Base-by-base conservation (phyloP, 1,140 invertebrate genomes). In the Euura lappo region DNA sequence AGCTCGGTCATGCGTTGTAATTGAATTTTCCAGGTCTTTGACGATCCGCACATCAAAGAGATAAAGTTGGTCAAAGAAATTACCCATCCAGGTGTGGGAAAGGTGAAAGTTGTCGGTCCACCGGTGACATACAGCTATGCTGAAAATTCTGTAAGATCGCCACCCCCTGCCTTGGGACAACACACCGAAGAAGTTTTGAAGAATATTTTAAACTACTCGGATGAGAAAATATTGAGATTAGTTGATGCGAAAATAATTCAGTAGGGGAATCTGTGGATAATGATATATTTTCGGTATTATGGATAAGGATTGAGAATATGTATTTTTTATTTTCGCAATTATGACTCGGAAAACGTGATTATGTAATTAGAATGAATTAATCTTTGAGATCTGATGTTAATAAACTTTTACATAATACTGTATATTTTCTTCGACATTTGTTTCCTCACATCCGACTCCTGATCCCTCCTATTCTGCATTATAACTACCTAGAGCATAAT, bases 101-200 rank as follows among this genome's bases (percentile, higher is more conserved):
- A 85, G 68, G 87, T 98, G 0, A 95, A 93, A 84, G 84, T 98
- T 13, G 93, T 98, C 3, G 96, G 94, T 0, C 96, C 97, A 7
- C 92, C 97, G 0, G 97, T 98, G 1, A 90, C 89, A 66, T 98
- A 93, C 80, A 94, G 93, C 76, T 89, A 91, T 46, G 91, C 91
- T 0, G 87, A 88, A n/a, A 96, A 96, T 84, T 81, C 87, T 73
- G 89, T 92, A 0, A 89, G 93, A 72, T 88, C 87, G 10, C 89
- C 96, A n/a, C 97, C 97, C 11, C 97, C 97, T 0, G 83, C 88
- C 44, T 88, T 98, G 44, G 98, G 97, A 1, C 91, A 99, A 86
- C 97, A 99, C 80, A 99, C 97, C 1, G 82, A 88, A 65, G 89
- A 94, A 81, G 90, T 99, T 65, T 88, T 99, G 45, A 86, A 84